These are phyloP conservation scores for Bovichtus variegatus DNA, from an alignment of 2,797 vertebrate species.

Conservation along the genomic window DNA sequence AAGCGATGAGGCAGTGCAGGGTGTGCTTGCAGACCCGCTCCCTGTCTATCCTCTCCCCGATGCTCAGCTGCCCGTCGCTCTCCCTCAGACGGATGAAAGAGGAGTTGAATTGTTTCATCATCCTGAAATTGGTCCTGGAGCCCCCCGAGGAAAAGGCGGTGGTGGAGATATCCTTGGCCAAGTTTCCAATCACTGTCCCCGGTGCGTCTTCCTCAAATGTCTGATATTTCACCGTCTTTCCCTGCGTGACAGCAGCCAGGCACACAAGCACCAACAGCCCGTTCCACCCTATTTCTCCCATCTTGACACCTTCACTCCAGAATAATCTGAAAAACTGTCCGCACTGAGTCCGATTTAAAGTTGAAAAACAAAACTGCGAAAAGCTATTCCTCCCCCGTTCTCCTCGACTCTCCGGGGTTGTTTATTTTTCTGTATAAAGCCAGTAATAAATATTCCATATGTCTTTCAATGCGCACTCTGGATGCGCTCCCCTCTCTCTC, in stretches of 20 bases:
- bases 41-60: constrained; percentile 92
- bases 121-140: constrained; percentile 89
- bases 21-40: constrained; percentile 91
- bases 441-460: constrained; percentile 71
- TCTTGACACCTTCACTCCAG: constrained; percentile 60
- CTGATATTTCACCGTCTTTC: constrained; percentile 93
- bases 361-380: constrained; percentile 25
- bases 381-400: constrained; percentile 19
- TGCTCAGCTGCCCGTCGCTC: constrained; percentile 93
- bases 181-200: constrained; percentile 94
- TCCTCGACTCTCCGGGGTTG: constrained; percentile 27
- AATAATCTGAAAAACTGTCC: constrained; percentile 60
- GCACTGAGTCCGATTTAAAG: constrained; percentile 40
- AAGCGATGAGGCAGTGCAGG: constrained; percentile 90
- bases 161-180: constrained; percentile 92
- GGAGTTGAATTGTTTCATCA: constrained; percentile 95
- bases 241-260: constrained; percentile 69
- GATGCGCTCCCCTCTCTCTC: constrained; percentile 59
- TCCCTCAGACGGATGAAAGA: constrained; percentile 92
- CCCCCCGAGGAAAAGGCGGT: constrained; percentile 70
- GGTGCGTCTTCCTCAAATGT: constrained; percentile 95
- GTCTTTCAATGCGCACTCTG: constrained; percentile 69
- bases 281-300: constrained; percentile 73
- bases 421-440: constrained; percentile 22
- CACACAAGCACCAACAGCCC: constrained; percentile 70